phyloP scores from a whole-genome alignment of 2,888 invertebrate genomes.

The Brassicogethes aeneus region DNA sequence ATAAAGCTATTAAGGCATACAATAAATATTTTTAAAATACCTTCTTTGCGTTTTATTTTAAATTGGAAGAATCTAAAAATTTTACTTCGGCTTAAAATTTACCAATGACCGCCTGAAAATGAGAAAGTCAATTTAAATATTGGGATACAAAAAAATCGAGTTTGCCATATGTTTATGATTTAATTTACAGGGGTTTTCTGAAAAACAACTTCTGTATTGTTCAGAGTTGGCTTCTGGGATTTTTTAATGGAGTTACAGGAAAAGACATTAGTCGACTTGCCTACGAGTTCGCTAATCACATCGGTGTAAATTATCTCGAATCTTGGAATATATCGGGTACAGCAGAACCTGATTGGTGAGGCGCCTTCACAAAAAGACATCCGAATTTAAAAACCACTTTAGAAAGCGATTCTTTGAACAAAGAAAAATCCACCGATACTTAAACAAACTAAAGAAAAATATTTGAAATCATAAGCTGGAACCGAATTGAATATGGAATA shows the following conservation, averaged over 20 bases:
- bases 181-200: neutral
- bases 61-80: too few relatives aligned
- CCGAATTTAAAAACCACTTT: neutral
- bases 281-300: neutral
- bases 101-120: neutral
- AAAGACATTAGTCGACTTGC: neutral
- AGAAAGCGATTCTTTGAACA: neutral
- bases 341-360: neutral
- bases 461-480: neutral
- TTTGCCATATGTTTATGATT: too few relatives aligned
- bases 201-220: neutral
- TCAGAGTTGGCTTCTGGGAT: neutral
- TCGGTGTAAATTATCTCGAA: neutral
- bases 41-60: too few relatives aligned
- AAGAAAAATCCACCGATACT: neutral
- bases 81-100: neutral
- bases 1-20: too few relatives aligned
- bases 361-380: neutral
- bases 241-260: neutral
- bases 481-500: neutral
- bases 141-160: neutral
- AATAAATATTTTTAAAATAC: too few relatives aligned
- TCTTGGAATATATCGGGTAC: neutral
- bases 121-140: neutral
- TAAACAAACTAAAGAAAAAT: neutral